Evolutionary conservation across 2,797 vertebrate species (phyloP), one percentile per base, ranked within the genome.

Genomic region (Poecilia gillii): DNA sequence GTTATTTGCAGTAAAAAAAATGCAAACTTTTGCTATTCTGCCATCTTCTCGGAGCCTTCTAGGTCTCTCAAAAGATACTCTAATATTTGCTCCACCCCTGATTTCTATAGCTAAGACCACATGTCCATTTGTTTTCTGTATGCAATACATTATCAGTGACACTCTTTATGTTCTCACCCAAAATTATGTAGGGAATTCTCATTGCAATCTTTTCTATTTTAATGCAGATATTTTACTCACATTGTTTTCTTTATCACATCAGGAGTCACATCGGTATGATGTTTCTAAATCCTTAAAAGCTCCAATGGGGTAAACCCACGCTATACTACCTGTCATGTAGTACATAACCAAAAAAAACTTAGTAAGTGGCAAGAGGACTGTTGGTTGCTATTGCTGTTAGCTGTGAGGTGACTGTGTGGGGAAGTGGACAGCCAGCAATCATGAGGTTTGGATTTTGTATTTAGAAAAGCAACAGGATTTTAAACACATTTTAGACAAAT

Each of bases 11-110:
- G 3, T 23, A 7, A 41, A 41, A 14, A 41, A 41, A 41, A 41
- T 70, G n/a, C 72, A 59, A 77, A 39, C 43, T 47, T 57, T 66
- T 72, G 36, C 75, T 11, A 25, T 23, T 43, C 53, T 39, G 47
- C 6, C 11, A 64, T 82, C 36, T 39, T 70, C 70, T 43, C 64
- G 68, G 6, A 81, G 20, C 39, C 33, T 39, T 18, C 64, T 4
- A 1, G 64, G 20, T 64, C 64, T 66, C 18, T 41, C 11, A 66
- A 31, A 20, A 66, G 39, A 18, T 36, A 6, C 12, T 31, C 57
- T 31, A 62, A 33, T 20, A 23, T 16, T 20, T 64, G 16, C 33
- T 36, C 31, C 20, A 6, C 33, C 62, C 18, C 62, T 36, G 14
- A 6, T 64, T 36, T 64, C 31, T 59, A 31, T 59, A 31, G 57